phyloP scores from a whole-genome alignment of 2,113 vertebrate genomes.

The Neoarius graeffei region DNA sequence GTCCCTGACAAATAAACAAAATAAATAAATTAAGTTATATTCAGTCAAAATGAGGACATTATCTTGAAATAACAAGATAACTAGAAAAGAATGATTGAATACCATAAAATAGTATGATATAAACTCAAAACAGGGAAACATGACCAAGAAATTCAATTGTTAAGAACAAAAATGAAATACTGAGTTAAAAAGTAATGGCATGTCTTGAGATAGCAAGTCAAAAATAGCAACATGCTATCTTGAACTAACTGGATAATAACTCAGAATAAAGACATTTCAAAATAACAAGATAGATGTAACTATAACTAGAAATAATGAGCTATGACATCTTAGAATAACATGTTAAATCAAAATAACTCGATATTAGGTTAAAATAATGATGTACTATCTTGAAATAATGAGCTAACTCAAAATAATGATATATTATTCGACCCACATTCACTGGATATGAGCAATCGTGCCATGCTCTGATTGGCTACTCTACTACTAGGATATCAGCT shows the following conservation, averaged over 20 bases:
- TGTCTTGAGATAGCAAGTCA: too few relatives aligned
- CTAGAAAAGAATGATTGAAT: background rate
- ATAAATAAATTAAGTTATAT: background rate
- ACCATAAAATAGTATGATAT: background rate
- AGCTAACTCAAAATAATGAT: background rate
- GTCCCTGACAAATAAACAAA: too few relatives aligned
- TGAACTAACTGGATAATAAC: background rate
- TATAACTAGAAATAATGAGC: background rate
- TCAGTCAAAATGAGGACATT: background rate
- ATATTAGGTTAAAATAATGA: too few relatives aligned
- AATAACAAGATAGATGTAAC: background rate
- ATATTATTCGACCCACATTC: too few relatives aligned
- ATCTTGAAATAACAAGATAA: background rate
- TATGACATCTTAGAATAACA: background rate
- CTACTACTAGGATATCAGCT: too few relatives aligned
- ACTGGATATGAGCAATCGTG: too few relatives aligned
- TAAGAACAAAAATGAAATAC: background rate
- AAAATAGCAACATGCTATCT: background rate
- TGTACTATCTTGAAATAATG: background rate
- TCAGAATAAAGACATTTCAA: background rate
- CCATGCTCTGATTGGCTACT: too few relatives aligned
- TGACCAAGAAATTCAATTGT: background rate
- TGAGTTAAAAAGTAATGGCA: background rate
- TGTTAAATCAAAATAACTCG: too few relatives aligned
- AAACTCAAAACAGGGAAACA: too few relatives aligned